Evolutionary conservation across 2,797 vertebrate species (phyloP).

Genomic region (Ctenosaura bakeri): DNA sequence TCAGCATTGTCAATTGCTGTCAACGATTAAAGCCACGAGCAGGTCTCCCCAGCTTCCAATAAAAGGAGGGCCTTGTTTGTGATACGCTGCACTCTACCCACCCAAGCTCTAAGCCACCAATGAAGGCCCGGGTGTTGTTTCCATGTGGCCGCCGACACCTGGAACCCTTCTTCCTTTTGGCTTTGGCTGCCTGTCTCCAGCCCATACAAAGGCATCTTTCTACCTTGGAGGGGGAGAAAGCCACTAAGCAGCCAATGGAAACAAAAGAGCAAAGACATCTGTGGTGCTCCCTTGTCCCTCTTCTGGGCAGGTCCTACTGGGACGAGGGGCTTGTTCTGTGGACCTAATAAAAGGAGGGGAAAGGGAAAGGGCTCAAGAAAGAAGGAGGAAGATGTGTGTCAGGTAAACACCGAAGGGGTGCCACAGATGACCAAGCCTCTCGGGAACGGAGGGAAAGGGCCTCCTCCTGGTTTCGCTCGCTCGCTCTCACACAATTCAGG

Average conservation of each 20-base stretch:
- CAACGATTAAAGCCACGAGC: constrained; percentile 20
- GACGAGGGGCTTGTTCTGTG: neutral
- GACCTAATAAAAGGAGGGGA: neutral
- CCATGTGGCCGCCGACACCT: constrained; percentile 56
- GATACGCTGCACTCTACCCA: neutral
- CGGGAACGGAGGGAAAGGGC: neutral
- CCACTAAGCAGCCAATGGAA: constrained; percentile 66
- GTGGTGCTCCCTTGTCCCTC: constrained; percentile 58
- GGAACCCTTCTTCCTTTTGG: constrained; percentile 56
- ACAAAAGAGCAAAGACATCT: constrained; percentile 80
- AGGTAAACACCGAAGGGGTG: neutral
- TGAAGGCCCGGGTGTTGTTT: constrained; percentile 55
- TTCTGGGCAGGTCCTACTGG: constrained; percentile 51
- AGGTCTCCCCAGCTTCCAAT: constrained; percentile 23
- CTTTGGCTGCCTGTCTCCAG: constrained; percentile 7
- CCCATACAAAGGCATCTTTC: constrained; percentile 64
- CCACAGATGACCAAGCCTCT: neutral
- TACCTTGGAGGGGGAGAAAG: constrained; percentile 12
- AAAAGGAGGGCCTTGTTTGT: constrained; percentile 53
- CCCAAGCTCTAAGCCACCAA: constrained; percentile 42
- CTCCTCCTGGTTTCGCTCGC: neutral
- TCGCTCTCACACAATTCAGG: too few species aligned
- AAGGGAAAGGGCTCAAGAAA: neutral
- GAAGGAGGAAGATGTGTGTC: too few species aligned
- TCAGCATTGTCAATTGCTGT: constrained; percentile 28